A percentile compares a stretch with the other conserved stretches of the same genome.
Evolutionary conservation across 2,797 vertebrate genomes (phyloP).

Genomic region (Allobates femoralis): DNA sequence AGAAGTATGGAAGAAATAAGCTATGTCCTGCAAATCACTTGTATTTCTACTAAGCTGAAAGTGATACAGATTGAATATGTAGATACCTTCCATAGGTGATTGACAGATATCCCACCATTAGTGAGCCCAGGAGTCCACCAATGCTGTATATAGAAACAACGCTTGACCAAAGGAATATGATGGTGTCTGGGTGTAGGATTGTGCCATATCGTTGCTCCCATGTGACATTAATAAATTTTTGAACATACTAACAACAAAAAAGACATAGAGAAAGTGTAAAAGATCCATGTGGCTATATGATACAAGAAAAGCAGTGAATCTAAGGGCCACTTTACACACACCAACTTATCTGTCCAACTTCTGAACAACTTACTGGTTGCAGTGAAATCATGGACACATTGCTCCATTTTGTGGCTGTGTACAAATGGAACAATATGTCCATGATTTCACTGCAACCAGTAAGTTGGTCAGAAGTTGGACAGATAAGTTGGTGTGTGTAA

Average conservation of each 20-base stretch:
- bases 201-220: constrained; percentile 76
- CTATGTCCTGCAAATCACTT: background rate
- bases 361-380: too few relatives aligned
- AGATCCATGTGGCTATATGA: background rate
- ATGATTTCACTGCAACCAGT: too few relatives aligned
- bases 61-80: background rate
- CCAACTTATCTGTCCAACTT: too few relatives aligned
- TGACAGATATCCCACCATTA: constrained; percentile 71
- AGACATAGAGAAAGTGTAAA: background rate
- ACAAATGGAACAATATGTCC: too few relatives aligned
- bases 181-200: constrained; percentile 67
- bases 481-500: too few relatives aligned
- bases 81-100: constrained; percentile 80
- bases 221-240: constrained; percentile 81
- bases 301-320: background rate
- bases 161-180: constrained; percentile 82
- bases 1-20: background rate
- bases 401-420: too few relatives aligned
- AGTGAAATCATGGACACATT: too few relatives aligned
- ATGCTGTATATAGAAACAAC: constrained; percentile 78
- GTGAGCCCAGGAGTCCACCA: constrained; percentile 78
- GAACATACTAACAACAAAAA: constrained; percentile 75
- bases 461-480: too few relatives aligned
- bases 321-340: too few relatives aligned
- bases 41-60: background rate